Base-by-base conservation (phyloP, 2,888 invertebrate genomes). In the Andrena minutula region DNA sequence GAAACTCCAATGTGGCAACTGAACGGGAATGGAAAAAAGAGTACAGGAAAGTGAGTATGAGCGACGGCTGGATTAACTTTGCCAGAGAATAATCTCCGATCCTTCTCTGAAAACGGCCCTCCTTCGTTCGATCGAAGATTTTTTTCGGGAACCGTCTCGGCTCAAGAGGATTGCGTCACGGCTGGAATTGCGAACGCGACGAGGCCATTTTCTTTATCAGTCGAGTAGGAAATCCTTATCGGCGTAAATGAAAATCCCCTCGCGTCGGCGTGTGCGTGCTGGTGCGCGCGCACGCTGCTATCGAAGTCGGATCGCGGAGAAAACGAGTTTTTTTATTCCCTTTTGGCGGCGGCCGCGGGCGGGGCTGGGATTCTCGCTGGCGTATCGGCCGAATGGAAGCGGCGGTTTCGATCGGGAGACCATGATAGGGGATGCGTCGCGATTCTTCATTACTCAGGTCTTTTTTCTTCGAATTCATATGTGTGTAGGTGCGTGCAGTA, bases 151-250 rank as follows among this genome's bases (percentile, higher is more conserved):
- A 26, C 12, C 7, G 32, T 6, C 20, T 65, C 28, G 26, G 28
- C 8, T 32, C 47, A 60, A 23, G 53, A 68, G 81, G 83, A 85
- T 87, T 89, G 84, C 91, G 90, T 92, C 91, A 92, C 86, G 87
- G 82, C 79, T 79, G 68, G 81, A 89, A 85, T 90, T 83, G 88
- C 86, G 81, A 76, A 60, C 77, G 32, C 66, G 66, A 2, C 86
- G 88, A 86, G 88, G 86, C 76, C 87, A 88, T 86, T 87, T 87
- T 81, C 86, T 81, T 87, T 87, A 89, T 91, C 89, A 77, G 88
- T 89, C 89, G 82, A 83, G 86, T 74, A 83, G 85, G 84, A 87
- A 83, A 85, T 80, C 84, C 88, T 91, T 91, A 91, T 91, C 91
- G 82, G 87, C 71, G 77, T 69, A 71, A 71, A 75, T 86, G 88